Evolutionary conservation across 2,888 invertebrate genomes (phyloP).

Genomic region (Caenorhabditis sp.): DNA sequence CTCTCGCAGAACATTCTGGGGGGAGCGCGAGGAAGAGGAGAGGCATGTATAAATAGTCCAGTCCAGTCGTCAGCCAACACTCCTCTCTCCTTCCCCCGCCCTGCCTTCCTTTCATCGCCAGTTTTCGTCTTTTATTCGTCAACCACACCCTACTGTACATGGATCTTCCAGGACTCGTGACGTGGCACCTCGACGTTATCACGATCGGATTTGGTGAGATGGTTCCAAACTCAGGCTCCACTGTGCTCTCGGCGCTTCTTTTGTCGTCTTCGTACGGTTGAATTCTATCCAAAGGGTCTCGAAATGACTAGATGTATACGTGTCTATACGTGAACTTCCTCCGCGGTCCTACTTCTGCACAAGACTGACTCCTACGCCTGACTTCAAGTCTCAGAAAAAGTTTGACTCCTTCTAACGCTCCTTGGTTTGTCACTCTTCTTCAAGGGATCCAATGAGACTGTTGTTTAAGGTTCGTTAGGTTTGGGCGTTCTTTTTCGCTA

Average conservation of each 20-base stretch:
- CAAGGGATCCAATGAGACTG: slow-evolving; percentile 11
- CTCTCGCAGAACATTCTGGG: slow-evolving; percentile 35
- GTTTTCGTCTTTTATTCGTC: background rate
- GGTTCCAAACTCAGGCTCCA: slow-evolving; percentile 18
- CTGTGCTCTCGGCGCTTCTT: background rate
- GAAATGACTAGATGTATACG: slow-evolving; percentile 22
- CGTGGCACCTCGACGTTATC: background rate
- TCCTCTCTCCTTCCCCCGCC: background rate
- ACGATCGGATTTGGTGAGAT: slow-evolving; percentile 38
- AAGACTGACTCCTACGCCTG: no score
- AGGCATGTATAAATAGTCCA: slow-evolving; percentile 31
- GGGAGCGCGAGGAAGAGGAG: slow-evolving; percentile 19
- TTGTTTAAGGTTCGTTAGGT: slow-evolving; percentile 49
- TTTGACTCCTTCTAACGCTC: slow-evolving; percentile 6
- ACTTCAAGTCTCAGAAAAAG: background rate
- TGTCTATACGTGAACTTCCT: slow-evolving; percentile 3
- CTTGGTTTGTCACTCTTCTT: slow-evolving; percentile 22
- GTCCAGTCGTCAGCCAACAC: slow-evolving; percentile 5
- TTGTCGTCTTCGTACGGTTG: slow-evolving; percentile 29
- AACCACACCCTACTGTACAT: background rate
- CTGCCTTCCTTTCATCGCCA: background rate
- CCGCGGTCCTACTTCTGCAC: no score
- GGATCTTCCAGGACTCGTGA: no score
- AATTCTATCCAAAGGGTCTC: slow-evolving; percentile 9
- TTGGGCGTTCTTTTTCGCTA: slow-evolving; percentile 20